Conservation (phyloP, 2,113 vertebrate species). For the Holacanthus passer region DNA sequence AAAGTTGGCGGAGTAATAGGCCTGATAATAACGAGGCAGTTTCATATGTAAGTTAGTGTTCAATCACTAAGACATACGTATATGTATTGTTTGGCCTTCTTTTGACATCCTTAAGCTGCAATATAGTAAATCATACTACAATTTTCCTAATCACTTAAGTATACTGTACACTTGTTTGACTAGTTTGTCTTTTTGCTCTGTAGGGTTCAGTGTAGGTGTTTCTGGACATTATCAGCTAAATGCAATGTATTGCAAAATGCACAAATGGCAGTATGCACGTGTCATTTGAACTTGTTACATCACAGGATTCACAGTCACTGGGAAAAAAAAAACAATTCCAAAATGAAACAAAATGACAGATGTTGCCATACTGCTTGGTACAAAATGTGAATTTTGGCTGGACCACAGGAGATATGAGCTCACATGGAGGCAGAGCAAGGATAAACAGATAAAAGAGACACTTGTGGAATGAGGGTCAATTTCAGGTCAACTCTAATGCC, state of each 20-base stretch:
- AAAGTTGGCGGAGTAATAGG: background rate
- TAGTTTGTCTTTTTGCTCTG: background rate
- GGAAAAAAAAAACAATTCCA: background rate
- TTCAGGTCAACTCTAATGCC: constrained; percentile 14
- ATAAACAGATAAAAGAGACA: constrained; percentile 21
- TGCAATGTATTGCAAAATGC: constrained; percentile 16
- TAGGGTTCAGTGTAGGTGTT: background rate
- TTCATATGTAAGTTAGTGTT: background rate
- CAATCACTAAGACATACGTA: background rate
- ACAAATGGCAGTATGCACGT: background rate
- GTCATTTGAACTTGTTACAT: background rate
- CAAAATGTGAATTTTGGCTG: constrained; percentile 29
- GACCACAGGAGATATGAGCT: background rate
- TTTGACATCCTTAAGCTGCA: background rate
- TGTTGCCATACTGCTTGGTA: background rate
- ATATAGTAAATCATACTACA: background rate
- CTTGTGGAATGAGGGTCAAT: background rate
- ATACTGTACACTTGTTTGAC: background rate
- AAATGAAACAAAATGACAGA: background rate
- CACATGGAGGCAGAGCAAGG: constrained; percentile 11
- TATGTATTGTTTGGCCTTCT: background rate
- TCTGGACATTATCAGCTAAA: background rate
- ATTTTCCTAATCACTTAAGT: background rate
- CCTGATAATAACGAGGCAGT: background rate
- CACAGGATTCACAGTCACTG: constrained; percentile 17